Conservation (phyloP, 1,140 invertebrate species). For the Andricus grossulariae region DNA sequence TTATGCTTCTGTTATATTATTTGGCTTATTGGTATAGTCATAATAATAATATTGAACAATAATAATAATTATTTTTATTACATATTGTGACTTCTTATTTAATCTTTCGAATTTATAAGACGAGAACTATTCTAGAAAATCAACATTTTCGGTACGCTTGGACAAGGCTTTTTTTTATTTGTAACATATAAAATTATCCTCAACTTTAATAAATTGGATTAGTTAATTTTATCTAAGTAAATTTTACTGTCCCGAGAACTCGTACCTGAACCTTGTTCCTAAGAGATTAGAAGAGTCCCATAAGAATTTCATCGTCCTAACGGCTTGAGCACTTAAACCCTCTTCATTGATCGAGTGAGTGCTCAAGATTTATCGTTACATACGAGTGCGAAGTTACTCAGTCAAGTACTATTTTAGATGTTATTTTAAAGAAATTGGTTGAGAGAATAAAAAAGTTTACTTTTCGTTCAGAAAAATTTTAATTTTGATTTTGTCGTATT, state of each 20-base stretch:
- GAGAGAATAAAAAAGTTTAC: neutral
- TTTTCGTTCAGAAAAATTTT: too few species aligned
- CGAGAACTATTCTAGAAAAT: too few species aligned
- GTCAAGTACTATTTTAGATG: neutral
- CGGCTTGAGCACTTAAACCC: conserved; percentile 1
- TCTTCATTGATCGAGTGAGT: conserved; percentile 16
- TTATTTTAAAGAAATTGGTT: neutral
- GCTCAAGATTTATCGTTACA: conserved; percentile 5
- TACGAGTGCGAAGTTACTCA: neutral
- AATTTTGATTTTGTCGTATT: too few species aligned
- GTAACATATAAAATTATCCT: neutral
- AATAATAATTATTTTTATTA: too few species aligned
- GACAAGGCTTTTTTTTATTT: too few species aligned
- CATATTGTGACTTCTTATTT: too few species aligned
- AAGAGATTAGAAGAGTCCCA: conserved; percentile 11
- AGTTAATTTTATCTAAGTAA: neutral
- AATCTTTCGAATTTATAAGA: too few species aligned
- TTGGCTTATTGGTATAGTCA: too few species aligned
- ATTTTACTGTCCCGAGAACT: neutral
- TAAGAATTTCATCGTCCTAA: conserved; percentile 27
- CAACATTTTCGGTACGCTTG: too few species aligned
- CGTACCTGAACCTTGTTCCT: neutral
- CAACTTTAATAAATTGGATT: neutral
- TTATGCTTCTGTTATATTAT: too few species aligned
- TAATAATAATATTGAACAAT: too few species aligned